Evolutionary conservation across 2,113 vertebrate genomes (phyloP), one percentile per base, ranked within the genome.

Genomic region (Eolophus roseicapilla): DNA sequence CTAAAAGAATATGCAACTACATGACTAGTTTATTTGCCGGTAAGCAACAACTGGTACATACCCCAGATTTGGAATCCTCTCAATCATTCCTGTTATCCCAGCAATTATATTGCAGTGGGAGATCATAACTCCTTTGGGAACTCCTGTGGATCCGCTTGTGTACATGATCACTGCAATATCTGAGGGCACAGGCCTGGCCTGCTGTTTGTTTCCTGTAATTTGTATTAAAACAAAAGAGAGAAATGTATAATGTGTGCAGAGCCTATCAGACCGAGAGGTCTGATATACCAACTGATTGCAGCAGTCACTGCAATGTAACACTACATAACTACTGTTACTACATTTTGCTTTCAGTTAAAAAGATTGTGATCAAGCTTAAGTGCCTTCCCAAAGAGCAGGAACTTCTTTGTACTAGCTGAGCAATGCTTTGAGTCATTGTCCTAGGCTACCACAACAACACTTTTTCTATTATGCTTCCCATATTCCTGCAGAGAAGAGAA

Each of bases 91-190:
- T 7, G 99, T 98, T 96, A 99, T 98, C 33, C 98, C 98, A 53
- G 99, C 98, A 63, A 99, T 98, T 68, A 99, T 97, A 97, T 99
- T 99, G 94, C 98, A 98, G 31, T 99, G 99, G 21, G 99, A 99
- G 96, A 99, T 99, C 98, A 99, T 98, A 90, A 99, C 99, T 20
- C 99, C 99, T 94, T 99, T 99, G 14, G 99, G 99, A 43, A 98
- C 46, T 47, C 99, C 99, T 3, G 99, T 99, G 87, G 99, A 99
- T 12, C 99, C 99, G 43, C 99, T 99, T 50, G 99, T 99, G 91
- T 99, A 99, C 99, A 99, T 99, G 97, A 99, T 99, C 76, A 99
- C 99, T 0, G 99, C 99, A 0, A 99, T 98, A 93, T 99, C 99
- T 0, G 98, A 98, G 23, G 99, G 97, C 73, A 97, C 46, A 1